A percentile compares a stretch with the other conserved stretches of the same genome.
Evolutionary conservation across 2,797 vertebrate genomes (phyloP).

Genomic region (Decapterus maruadsi): DNA sequence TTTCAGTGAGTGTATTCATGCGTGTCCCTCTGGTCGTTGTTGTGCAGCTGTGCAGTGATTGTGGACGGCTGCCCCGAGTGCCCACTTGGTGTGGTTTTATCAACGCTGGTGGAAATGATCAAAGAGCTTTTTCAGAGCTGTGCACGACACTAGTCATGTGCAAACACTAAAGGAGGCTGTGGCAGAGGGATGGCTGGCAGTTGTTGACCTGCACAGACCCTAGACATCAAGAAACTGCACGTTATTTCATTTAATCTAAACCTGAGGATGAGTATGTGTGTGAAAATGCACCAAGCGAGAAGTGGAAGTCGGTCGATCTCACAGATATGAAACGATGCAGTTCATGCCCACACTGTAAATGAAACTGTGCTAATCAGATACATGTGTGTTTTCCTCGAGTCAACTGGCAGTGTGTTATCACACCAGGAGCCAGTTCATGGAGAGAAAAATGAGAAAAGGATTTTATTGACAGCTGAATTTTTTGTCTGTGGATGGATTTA

Average conservation of each 20-base stretch:
- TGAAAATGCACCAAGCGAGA: neutral
- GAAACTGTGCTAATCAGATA: neutral
- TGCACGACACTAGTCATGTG: neutral
- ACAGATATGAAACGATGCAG: neutral
- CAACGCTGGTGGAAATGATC: constrained; percentile 16
- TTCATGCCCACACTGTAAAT: neutral
- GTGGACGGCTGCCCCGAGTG: constrained; percentile 20
- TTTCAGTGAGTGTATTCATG: constrained; percentile 32
- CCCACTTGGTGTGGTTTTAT: constrained; percentile 29
- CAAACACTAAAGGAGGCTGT: constrained; percentile 10
- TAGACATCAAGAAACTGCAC: neutral
- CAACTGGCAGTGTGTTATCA: too few species aligned
- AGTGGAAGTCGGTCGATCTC: neutral
- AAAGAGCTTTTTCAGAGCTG: constrained; percentile 24
- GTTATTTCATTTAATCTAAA: too few species aligned
- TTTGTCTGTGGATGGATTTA: neutral
- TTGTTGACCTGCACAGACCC: constrained; percentile 1
- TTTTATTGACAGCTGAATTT: neutral
- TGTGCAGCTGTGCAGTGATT: neutral
- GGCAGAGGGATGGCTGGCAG: constrained; percentile 1
- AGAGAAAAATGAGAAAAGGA: neutral
- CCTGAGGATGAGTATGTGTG: too few species aligned
- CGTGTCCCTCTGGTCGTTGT: constrained; percentile 40
- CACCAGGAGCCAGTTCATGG: neutral
- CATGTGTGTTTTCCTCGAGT: neutral